Evolutionary conservation across 1,140 invertebrate genomes (phyloP), one percentile per base, ranked within the genome.

Genomic region (Colletes gigas): DNA sequence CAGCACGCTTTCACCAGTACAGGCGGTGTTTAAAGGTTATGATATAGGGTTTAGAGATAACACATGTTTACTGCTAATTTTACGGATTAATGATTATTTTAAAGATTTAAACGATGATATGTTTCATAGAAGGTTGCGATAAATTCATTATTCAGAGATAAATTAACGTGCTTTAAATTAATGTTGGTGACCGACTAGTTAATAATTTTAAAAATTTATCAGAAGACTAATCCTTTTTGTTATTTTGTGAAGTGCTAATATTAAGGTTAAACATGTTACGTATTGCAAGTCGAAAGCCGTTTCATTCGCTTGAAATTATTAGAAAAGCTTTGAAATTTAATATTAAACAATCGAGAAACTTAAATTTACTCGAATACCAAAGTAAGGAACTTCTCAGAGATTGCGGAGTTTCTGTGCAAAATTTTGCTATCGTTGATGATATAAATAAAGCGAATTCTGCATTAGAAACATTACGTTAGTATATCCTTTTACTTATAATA

Each of bases 331-430:
- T 84, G 14, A 87, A 89, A 68, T 75, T 88, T 19, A 77, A 84
- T 63, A 19, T 88, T 57, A 74, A 91, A 8, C 89, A 92, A 63
- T 86, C 90, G 4, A 93, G 97, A 79, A 92, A 96, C 89, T 94
- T 99, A 66, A 99, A 99, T 95, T 94, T 99, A 9, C 95, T 99
- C 87, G 99, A 99, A 94, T 99, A 98, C 93, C 98, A 99, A 91
- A 99, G 98, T 90, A 99, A 99, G 94, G 96, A 98, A 88, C 93
- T 99, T 5, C 94, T 99, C 76, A 94, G 96, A 81, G 96, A 98
- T 88, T 95, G 97, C 94, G 97, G 97, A 10, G 97, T 99, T 17
- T 96, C 96, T 39, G 97, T 99, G 70, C 99, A 99, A 93, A 97
- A 97, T 89, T 99, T 99, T 93, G 95, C 96, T 80, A 96, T 99